Conservation (phyloP, 1,140 invertebrate species). For the Hycleus cichorii region DNA sequence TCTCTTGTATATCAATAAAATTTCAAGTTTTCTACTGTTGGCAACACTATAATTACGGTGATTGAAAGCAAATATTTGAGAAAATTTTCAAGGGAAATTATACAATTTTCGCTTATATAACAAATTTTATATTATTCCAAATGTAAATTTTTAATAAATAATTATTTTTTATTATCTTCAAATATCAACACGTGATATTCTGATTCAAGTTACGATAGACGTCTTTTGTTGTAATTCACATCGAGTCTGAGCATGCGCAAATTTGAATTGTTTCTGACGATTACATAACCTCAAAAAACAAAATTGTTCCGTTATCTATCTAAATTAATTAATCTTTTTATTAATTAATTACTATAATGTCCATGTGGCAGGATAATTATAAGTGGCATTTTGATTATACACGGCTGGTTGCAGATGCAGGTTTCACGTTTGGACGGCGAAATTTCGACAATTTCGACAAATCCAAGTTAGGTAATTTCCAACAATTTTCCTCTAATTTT, state of each 20-base stretch:
- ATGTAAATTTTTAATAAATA: too few relatives aligned
- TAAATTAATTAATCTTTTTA: too few relatives aligned
- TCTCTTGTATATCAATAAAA: too few relatives aligned
- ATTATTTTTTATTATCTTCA: too few relatives aligned
- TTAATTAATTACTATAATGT: too few relatives aligned
- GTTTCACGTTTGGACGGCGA: constrained; percentile 57
- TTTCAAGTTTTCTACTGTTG: too few relatives aligned
- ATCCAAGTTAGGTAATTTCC: constrained; percentile 54
- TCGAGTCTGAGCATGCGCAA: background rate
- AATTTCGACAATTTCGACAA: constrained; percentile 52
- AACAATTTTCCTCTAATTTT: background rate
- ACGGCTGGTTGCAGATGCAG: constrained; percentile 57
- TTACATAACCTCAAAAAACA: constrained; percentile 2
- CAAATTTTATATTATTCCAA: too few relatives aligned
- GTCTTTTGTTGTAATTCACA: constrained; percentile 3
- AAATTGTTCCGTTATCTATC: background rate
- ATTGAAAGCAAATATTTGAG: too few relatives aligned
- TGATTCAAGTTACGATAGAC: background rate
- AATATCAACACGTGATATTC: too few relatives aligned
- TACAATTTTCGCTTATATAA: too few relatives aligned
- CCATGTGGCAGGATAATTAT: constrained; percentile 20
- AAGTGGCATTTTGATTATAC: constrained; percentile 56
- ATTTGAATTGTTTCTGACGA: background rate
- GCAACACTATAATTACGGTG: too few relatives aligned
- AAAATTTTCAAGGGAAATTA: too few relatives aligned